Percentiles rank a stretch among this genome's conserved stretches.
phyloP scores from a whole-genome alignment of 2,797 vertebrate genomes.

The Poecilia velifera region DNA sequence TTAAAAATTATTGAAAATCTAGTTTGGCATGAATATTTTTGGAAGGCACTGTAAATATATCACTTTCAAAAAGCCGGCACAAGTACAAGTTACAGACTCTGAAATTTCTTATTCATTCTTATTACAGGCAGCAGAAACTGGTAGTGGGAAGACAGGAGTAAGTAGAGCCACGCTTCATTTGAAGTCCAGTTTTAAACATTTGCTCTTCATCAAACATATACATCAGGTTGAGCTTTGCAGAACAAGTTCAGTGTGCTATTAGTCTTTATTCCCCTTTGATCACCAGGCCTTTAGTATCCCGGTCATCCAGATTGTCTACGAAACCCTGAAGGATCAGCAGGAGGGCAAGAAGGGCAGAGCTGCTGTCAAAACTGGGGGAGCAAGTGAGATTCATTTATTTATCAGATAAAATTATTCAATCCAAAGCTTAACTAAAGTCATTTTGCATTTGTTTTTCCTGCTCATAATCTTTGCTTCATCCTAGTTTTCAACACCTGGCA shows the following conservation, averaged over 20 bases:
- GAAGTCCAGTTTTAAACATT: neutral
- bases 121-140: constrained; percentile 94
- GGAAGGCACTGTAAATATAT: neutral
- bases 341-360: constrained; percentile 94
- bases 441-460: neutral
- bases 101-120: neutral
- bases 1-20: neutral
- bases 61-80: neutral
- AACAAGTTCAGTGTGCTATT: neutral
- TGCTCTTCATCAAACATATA: neutral
- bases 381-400: constrained; percentile 76
- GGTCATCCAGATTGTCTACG: constrained; percentile 97
- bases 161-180: constrained; percentile 62
- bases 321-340: constrained; percentile 95
- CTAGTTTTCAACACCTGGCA: constrained; percentile 98
- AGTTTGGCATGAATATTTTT: neutral
- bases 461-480: constrained; percentile 15
- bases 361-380: constrained; percentile 90
- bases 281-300: constrained; percentile 97
- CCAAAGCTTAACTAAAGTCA: constrained; percentile 1
- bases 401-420: neutral
- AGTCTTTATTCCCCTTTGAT: neutral
- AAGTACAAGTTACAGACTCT: neutral
- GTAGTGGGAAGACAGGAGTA: constrained; percentile 99
- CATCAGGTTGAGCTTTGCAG: too few relatives aligned